A percentile compares a stretch with the other conserved stretches of the same genome.
Conservation (phyloP, 2,113 vertebrate species). For the Tringa solitaria region DNA sequence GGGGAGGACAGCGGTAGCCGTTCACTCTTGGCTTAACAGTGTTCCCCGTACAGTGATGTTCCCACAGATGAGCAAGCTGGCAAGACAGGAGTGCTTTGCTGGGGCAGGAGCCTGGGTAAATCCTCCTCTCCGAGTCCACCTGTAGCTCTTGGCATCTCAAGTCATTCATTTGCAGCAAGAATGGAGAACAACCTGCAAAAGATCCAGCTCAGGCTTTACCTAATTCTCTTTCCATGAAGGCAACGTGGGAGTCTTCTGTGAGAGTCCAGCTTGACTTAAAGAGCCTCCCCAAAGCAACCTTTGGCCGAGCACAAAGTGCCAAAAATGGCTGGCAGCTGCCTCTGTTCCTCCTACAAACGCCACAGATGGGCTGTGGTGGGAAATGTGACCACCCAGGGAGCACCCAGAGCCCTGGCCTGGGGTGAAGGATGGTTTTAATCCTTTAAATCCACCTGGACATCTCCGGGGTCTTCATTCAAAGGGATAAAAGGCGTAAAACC, state of each 20-base stretch:
- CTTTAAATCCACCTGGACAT: neutral
- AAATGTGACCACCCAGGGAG: neutral
- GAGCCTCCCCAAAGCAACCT: neutral
- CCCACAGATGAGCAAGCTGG: neutral
- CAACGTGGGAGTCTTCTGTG: neutral
- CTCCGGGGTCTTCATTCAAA: neutral
- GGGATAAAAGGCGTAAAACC: neutral
- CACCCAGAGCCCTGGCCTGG: neutral
- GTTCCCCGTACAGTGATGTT: neutral
- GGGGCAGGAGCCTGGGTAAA: neutral
- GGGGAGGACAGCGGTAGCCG: neutral
- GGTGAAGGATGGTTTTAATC: neutral
- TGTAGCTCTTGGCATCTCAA: neutral
- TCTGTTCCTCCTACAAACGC: neutral
- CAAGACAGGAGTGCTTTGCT: neutral
- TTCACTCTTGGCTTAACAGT: neutral
- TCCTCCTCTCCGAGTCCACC: neutral
- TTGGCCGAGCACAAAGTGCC: neutral
- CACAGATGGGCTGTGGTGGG: neutral
- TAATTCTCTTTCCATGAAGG: rapidly evolving
- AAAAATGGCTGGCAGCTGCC: neutral
- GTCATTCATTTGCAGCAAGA: neutral
- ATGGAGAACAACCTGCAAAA: neutral
- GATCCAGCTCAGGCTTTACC: neutral
- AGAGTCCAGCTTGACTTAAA: neutral